A percentile compares a stretch with the other conserved stretches of the same genome.
phyloP scores from a whole-genome alignment of 2,888 invertebrate genomes.

The Ophraella communa region DNA sequence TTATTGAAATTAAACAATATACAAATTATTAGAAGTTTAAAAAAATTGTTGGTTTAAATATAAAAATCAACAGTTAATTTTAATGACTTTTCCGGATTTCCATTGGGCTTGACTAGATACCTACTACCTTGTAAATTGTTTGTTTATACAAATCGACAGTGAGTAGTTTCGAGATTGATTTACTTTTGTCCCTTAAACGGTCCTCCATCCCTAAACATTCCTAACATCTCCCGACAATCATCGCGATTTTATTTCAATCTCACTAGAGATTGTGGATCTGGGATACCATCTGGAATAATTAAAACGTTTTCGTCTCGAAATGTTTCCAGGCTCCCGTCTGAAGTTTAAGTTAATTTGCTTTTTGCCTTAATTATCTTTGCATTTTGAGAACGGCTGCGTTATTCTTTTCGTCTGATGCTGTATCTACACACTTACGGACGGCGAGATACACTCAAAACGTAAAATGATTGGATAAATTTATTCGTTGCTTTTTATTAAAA shows the following conservation, averaged over 20 bases:
- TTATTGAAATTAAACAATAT: no score
- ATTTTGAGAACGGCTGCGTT: slow-evolving; percentile 28
- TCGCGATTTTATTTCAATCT: slow-evolving; percentile 33
- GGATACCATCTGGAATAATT: slow-evolving; percentile 46
- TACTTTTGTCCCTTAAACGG: not conserved
- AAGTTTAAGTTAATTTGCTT: slow-evolving; percentile 29
- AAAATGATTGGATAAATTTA: slow-evolving; percentile 1
- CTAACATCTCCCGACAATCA: slow-evolving; percentile 21
- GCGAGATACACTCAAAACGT: not conserved
- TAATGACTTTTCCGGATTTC: no score
- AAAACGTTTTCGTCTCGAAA: slow-evolving; percentile 47
- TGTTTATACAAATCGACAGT: no score
- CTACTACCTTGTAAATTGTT: no score
- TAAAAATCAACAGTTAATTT: no score
- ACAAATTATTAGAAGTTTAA: no score
- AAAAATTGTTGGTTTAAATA: no score
- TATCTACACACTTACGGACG: slow-evolving; percentile 5
- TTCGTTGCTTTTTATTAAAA: not conserved
- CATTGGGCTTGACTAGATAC: no score
- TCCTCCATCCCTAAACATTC: not conserved
- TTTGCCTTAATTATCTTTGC: slow-evolving; percentile 30
- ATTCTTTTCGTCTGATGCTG: slow-evolving; percentile 15
- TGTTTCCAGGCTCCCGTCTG: slow-evolving; percentile 31
- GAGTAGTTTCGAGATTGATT: slow-evolving; percentile 23
- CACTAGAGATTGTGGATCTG: slow-evolving; percentile 25